Percentiles rank a stretch among this genome's conserved stretches.
Evolutionary conservation across 2,113 vertebrate species (phyloP).

Genomic region (Herpetotheres cachinnans): DNA sequence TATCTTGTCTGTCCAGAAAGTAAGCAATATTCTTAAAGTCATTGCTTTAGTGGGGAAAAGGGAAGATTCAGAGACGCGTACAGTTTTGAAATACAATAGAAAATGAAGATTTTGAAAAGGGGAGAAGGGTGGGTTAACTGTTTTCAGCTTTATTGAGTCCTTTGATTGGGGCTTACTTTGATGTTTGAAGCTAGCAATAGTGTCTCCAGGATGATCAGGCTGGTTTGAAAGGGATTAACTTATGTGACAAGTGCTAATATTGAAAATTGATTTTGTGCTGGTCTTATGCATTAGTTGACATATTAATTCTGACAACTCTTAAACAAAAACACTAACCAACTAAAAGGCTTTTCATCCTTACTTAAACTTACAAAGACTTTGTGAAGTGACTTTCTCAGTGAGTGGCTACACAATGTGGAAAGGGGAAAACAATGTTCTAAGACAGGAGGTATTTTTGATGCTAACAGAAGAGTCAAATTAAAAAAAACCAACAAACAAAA

Average conservation of each 20-base stretch:
- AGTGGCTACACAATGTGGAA: not conserved
- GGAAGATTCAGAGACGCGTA: not conserved
- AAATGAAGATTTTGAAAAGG: not conserved
- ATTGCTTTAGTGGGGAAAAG: not conserved
- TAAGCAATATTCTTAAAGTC: not conserved
- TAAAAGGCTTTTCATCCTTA: not conserved
- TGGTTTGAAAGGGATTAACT: not conserved
- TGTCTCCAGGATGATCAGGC: not conserved
- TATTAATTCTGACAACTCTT: not conserved
- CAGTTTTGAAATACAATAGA: not conserved
- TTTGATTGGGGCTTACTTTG: not conserved
- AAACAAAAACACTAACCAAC: not conserved
- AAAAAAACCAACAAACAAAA: not conserved
- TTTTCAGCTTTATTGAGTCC: not conserved
- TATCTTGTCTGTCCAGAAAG: not conserved
- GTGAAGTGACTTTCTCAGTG: not conserved
- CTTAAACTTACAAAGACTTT: not conserved
- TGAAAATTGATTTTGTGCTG: not conserved
- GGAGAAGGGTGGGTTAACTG: not conserved
- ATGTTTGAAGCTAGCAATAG: not conserved
- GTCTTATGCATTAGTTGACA: not conserved
- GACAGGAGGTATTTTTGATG: not conserved
- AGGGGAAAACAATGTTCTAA: not conserved
- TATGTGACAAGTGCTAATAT: not conserved
- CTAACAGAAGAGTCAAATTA: not conserved